Base-by-base conservation (phyloP, 2,888 invertebrate genomes). In the Tetranychus truncatus region DNA sequence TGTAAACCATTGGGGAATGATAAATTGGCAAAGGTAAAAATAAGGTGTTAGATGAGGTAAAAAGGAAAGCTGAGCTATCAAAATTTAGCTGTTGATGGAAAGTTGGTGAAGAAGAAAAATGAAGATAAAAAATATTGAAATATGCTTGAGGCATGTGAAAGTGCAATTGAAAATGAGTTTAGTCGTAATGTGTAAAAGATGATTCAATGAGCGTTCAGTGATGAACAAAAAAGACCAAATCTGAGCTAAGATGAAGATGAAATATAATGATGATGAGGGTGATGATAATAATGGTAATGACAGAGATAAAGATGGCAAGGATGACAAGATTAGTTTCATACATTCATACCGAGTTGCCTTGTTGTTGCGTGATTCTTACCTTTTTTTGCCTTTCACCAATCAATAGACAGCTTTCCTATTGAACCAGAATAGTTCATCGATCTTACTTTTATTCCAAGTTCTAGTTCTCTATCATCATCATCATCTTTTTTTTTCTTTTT, bases 401-500 rank as follows among this genome's bases (percentile, higher is more conserved):
- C 34, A 69, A 21, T 34, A 24, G 69, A 69, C 34, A 69, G 11
- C 34, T 15, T 24, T 11, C 21, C 24, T 69, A 24, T 69, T 69
- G 69, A 69, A 24, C 24, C 21, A 24, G 11, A 24, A 69, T 69
- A 24, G 24, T 69, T 69, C 21, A 24, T 69, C 21, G 24, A 69
- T 69, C 24, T 69, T 24, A 11, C 21, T 24, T 24, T 15, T 24
- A 24, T 24, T 24, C 11, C 69, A 9, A 11, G 24, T 24, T 20
- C 69, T 69, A 18, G 9, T 18, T 69, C 69, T 24, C 24, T n/a
- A 69, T 69, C 69, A 66, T 66, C 66, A 66, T 66, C 66, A 66
- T 66, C 66, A 66, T 66, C 66, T 5, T 20, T 6, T 34, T 34
- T 34, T 3, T 3, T 34, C 34, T 34, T 34, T 34, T 34, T 34